phyloP scores from a whole-genome alignment of 1,140 invertebrate species.

The Carcinoscorpius rotundicauda region DNA sequence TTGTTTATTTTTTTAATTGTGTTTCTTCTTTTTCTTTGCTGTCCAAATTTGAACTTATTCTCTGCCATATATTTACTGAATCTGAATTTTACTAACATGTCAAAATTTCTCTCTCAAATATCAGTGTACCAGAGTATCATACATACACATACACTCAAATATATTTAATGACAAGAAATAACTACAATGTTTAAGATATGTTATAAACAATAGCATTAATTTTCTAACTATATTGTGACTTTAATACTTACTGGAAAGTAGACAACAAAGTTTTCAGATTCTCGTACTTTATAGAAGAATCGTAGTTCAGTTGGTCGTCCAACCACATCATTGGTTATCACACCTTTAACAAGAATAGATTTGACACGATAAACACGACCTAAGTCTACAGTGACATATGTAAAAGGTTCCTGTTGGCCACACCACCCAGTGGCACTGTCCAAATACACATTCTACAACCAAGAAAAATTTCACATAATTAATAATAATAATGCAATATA shows the following conservation, averaged over 20 bases:
- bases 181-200: too few species aligned
- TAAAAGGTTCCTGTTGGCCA: constrained; percentile 72
- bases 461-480: constrained; percentile 7
- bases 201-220: too few species aligned
- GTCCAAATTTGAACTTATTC: too few species aligned
- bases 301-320: constrained; percentile 87
- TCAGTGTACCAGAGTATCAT: too few species aligned
- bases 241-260: constrained; percentile 57
- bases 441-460: constrained; percentile 67
- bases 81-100: too few species aligned
- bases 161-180: too few species aligned
- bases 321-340: constrained; percentile 87
- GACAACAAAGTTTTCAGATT: constrained; percentile 86
- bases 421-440: constrained; percentile 93
- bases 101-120: too few species aligned
- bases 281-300: constrained; percentile 91
- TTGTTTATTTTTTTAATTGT: too few species aligned
- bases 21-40: too few species aligned
- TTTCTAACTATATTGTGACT: not conserved
- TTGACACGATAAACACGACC: constrained; percentile 81
- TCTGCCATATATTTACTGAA: too few species aligned
- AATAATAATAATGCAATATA: too few species aligned
- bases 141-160: too few species aligned
- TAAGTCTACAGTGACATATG: constrained; percentile 87
- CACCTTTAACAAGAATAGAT: constrained; percentile 62